phyloP scores from a whole-genome alignment of 2,888 invertebrate species.

The Epinotia ramella region DNA sequence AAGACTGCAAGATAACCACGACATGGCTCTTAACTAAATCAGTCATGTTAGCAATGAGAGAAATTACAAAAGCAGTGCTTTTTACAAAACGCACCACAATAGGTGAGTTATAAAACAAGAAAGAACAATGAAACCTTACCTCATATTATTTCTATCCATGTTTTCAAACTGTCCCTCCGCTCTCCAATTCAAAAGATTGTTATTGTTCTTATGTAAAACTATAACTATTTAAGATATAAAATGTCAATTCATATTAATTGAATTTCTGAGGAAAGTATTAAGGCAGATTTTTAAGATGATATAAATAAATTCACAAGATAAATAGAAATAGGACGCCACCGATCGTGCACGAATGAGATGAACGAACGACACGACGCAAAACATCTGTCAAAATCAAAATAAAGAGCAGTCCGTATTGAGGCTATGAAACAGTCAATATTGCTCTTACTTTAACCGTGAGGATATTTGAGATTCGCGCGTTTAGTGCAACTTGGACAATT shows the following conservation, averaged over 20 bases:
- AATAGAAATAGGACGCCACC: conserved; percentile 74
- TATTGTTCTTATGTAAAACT: conserved; percentile 47
- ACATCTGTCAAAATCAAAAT: conserved; percentile 61
- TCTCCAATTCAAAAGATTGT: conserved; percentile 11
- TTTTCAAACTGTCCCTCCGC: conserved; percentile 55
- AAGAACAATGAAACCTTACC: conserved; percentile 71
- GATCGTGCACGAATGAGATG: conserved; percentile 28
- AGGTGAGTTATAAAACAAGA: conserved; percentile 57
- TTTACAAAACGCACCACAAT: conserved; percentile 48
- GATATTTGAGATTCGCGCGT: too few relatives aligned
- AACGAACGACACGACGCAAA: conserved; percentile 59
- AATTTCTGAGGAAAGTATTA: conserved; percentile 58
- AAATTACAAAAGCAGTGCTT: conserved; percentile 43
- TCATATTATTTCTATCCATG: conserved; percentile 81
- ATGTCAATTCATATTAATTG: conserved; percentile 65
- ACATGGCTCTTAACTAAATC: background rate
- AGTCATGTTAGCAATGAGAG: background rate
- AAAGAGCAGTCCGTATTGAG: conserved; percentile 30
- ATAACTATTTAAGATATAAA: conserved; percentile 56
- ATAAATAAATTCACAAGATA: conserved; percentile 65
- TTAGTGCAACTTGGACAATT: conserved; percentile 23
- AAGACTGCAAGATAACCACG: background rate
- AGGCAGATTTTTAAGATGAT: conserved; percentile 54
- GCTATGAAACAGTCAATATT: background rate
- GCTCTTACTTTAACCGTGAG: background rate